Percentiles rank a stretch among this genome's conserved stretches.
Evolutionary conservation across 2,113 vertebrate species (phyloP).

Genomic region (Herpailurus yagouaroundi): DNA sequence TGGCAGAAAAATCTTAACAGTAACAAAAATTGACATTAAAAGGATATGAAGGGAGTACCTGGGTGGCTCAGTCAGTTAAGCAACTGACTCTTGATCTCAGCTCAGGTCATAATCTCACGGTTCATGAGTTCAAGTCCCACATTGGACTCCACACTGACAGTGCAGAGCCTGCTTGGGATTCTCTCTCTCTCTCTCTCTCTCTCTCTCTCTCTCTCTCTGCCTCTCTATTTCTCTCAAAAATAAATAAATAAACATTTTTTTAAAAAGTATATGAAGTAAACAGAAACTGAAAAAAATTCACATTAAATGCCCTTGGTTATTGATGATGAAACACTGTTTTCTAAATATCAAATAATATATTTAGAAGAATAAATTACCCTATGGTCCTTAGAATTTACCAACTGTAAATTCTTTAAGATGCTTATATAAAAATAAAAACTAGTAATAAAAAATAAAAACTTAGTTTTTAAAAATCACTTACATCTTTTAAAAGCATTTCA

Average conservation of each 20-base stretch:
- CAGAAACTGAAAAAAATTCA: background rate
- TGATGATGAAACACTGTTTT: conserved; percentile 21
- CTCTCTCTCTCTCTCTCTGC: too few species aligned
- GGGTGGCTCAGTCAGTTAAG: too few species aligned
- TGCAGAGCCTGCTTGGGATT: too few species aligned
- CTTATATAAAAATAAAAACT: conserved; percentile 11
- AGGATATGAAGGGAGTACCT: background rate
- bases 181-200: too few species aligned
- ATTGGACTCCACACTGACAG: too few species aligned
- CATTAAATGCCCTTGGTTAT: background rate
- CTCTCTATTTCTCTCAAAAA: too few species aligned
- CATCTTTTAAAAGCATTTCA: conserved; percentile 1
- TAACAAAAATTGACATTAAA: background rate
- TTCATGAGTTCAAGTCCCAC: too few species aligned
- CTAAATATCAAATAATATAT: background rate
- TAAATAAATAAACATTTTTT: too few species aligned
- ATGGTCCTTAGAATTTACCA: background rate
- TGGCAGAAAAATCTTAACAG: background rate
- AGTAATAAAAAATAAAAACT: background rate
- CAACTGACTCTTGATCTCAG: too few species aligned
- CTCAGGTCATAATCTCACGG: too few species aligned
- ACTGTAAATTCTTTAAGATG: conserved; percentile 1
- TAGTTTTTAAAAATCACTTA: background rate
- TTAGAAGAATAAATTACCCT: background rate
- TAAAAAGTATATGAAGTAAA: background rate